phyloP scores from a whole-genome alignment of 2,888 invertebrate species.

The Andrena haemorrhoa region DNA sequence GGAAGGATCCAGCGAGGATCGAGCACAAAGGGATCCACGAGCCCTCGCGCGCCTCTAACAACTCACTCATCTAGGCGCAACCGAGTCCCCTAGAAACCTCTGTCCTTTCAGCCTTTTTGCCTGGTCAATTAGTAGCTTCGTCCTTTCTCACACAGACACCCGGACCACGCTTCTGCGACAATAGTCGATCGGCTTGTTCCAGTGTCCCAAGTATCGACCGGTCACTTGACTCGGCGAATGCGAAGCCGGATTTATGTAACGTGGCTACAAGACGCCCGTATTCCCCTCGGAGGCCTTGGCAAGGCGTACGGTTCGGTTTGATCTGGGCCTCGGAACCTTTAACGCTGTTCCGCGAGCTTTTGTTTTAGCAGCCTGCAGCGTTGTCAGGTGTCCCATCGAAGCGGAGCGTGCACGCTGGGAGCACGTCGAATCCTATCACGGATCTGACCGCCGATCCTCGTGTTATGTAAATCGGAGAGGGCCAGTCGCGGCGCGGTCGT shows the following conservation, averaged over 20 bases:
- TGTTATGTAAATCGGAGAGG: constrained; percentile 47
- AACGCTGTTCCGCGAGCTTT: not conserved
- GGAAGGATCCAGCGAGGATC: constrained; percentile 8
- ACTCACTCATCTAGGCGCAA: not conserved
- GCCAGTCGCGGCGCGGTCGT: not conserved
- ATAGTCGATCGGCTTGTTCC: no score
- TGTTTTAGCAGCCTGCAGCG: no score
- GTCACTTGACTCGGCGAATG: no score
- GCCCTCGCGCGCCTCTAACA: not conserved
- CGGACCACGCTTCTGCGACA: not conserved
- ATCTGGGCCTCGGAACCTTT: not conserved
- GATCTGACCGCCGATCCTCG: constrained; percentile 7
- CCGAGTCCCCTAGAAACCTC: not conserved
- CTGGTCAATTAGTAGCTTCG: not conserved
- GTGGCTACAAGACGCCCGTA: no score
- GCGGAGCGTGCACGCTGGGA: not conserved
- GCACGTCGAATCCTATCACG: not conserved
- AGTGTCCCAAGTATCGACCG: not conserved
- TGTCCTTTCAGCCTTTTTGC: not conserved
- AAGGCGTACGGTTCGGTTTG: no score
- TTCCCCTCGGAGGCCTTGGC: no score
- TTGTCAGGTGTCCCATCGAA: not conserved
- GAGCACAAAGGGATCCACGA: constrained; percentile 3
- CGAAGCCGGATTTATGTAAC: no score
- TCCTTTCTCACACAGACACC: not conserved